phyloP scores from a whole-genome alignment of 2,888 invertebrate species.

The Bombyx huttoni region DNA sequence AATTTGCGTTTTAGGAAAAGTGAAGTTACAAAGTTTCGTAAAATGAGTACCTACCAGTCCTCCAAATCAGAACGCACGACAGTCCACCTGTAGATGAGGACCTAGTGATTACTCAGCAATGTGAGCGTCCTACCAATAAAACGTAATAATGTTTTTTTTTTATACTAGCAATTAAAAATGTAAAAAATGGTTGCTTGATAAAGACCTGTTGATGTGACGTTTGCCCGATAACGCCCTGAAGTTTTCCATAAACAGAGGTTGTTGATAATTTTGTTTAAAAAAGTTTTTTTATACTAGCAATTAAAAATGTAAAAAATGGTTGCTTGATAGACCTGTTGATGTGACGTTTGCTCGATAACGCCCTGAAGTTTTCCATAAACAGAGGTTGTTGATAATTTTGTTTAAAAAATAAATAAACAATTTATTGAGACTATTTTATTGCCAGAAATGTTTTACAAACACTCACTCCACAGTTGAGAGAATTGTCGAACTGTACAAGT shows the following conservation, averaged over 20 bases:
- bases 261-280: conserved; percentile 3
- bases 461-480: conserved; percentile 46
- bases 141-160: too few species aligned
- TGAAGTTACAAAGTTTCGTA: too few species aligned
- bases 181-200: too few species aligned
- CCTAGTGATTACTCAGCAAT: too few species aligned
- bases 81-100: not conserved
- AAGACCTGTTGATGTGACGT: too few species aligned
- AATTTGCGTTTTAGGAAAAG: too few species aligned
- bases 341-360: too few species aligned
- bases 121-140: too few species aligned
- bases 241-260: not conserved
- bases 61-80: not conserved
- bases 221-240: not conserved
- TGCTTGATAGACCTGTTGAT: too few species aligned
- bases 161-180: too few species aligned
- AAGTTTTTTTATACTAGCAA: conserved; percentile 1
- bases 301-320: too few species aligned
- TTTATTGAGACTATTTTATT: conserved; percentile 68
- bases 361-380: not conserved
- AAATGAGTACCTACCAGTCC: not conserved
- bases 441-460: conserved; percentile 69
- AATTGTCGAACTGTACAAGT: conserved; percentile 61
- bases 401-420: conserved; percentile 19
- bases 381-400: not conserved